Evolutionary conservation across 2,113 vertebrate species (phyloP), one percentile per base, ranked within the genome.

Genomic region (Willisornis vidua): DNA sequence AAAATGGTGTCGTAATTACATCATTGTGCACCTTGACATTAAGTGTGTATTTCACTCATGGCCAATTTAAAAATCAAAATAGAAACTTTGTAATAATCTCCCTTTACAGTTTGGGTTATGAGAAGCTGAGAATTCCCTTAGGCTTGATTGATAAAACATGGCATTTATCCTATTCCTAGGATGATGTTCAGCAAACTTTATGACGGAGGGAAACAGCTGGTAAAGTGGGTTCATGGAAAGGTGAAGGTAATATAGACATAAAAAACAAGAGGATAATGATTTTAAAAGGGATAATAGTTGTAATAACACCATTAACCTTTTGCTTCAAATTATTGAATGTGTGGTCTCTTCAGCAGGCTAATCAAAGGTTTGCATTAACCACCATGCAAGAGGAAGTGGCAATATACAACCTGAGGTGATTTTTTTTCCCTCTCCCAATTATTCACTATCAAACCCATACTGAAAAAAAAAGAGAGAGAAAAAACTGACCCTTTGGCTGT

Each of bases 161-260:
- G 98, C 98, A 98, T 99, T 98, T 98, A 98, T 99, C 97, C 97
- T 98, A 97, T 98, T 98, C 98, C 98, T 98, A 95, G 95, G 98
- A 98, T 98, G 98, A 98, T 98, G 98, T 98, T 98, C 98, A 97
- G 98, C 98, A 98, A 98, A 99, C 98, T 99, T 99, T 99, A 99
- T 98, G 98, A 98, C 97, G 90, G 98, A 98, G 97, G 97, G 98
- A 97, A 98, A 98, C 98, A 99, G 99, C 98, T 98, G 98, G 98
- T 98, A 98, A 99, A 99, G 98, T 98, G 99, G 98, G 99, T 99
- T 99, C 99, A 99, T 94, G 70, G 98, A 98, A 98, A 99, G 99
- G 99, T 99, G 99, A 99, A 99, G 98, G 98, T 99, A 99, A 99
- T 99, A 98, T 97, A 98, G 99, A 98, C 98, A 98, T 97, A 98